Base-by-base conservation (phyloP, 1,140 invertebrate genomes). In the Orchesella cincta region DNA sequence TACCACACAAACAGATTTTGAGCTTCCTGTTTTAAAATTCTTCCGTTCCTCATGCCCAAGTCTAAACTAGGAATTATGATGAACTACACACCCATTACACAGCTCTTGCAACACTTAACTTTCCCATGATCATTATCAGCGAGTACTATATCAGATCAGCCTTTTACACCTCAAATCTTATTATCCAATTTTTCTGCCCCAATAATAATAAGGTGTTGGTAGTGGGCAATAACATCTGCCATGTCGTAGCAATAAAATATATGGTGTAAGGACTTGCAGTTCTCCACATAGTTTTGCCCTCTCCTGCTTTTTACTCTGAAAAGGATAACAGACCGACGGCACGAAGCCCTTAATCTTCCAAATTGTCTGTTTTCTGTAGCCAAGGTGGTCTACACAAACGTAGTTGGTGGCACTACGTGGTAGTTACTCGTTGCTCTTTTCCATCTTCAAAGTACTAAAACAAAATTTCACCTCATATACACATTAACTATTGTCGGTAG, bases 71-170 rank as follows among this genome's bases (percentile, higher is more conserved):
- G 62, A 67, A 31, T 67, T 67, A 67, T 67, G 62, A 33, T 12
- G n/a, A n/a, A n/a, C n/a, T n/a, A n/a, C n/a, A n/a, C n/a, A n/a
- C n/a, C n/a, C n/a, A n/a, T n/a, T n/a, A n/a, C n/a, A n/a, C n/a
- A n/a, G n/a, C n/a, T n/a, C n/a, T n/a, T n/a, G n/a, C n/a, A n/a
- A n/a, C n/a, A n/a, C n/a, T n/a, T n/a, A n/a, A n/a, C n/a, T 57
- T 57, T 57, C 54, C 54, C 54, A 67, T 67, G 62, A 29, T 67
- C 62, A 12, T 67, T 67, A 67, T 67, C 62, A 67, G 33, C 33
- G 62, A 67, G 62, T 67, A 67, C 62, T 67, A 33, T 67, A 67
- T 67, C 62, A 67, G 31, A 67, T 67, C 28, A 67, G 31, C 62
- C 62, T 31, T 12, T 67, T 67, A 67, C 29, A 67, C 62, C 31